Percentiles rank a stretch among this genome's conserved stretches.
Conservation (phyloP, 1,140 invertebrate species). For the Ptiloglossa arizonensis region DNA sequence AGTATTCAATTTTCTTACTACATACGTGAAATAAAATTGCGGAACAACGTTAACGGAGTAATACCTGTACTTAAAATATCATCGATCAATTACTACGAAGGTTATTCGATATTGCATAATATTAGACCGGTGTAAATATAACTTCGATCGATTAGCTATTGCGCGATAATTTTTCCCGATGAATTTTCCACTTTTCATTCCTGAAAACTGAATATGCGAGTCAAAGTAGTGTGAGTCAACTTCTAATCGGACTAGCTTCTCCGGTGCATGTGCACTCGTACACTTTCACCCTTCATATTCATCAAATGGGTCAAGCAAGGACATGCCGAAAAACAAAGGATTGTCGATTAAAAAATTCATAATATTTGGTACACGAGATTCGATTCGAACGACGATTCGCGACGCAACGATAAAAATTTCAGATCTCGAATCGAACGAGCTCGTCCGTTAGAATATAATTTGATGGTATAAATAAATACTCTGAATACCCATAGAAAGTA, state of each 20-base stretch:
- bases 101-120: conserved; percentile 26
- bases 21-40: conserved; percentile 24
- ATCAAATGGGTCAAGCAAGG: conserved; percentile 28
- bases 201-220: conserved; percentile 42
- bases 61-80: conserved; percentile 36
- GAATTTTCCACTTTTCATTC: conserved; percentile 19
- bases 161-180: conserved; percentile 23
- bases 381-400: background rate
- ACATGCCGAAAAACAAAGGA: no score
- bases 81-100: conserved; percentile 32
- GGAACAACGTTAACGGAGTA: background rate
- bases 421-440: background rate
- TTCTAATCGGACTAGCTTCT: conserved; percentile 57
- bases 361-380: background rate
- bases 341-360: background rate
- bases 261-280: conserved; percentile 33
- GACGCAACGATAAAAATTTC: background rate
- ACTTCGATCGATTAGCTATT: conserved; percentile 5
- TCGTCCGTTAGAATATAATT: no score
- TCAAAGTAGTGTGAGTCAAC: conserved; percentile 63
- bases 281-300: conserved; percentile 39
- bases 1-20: conserved; percentile 30
- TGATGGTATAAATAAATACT: no score
- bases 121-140: conserved; percentile 31
- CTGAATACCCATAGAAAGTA: no score